Base-by-base conservation (phyloP, 2,113 vertebrate species). In the Melanerpes formicivorus region DNA sequence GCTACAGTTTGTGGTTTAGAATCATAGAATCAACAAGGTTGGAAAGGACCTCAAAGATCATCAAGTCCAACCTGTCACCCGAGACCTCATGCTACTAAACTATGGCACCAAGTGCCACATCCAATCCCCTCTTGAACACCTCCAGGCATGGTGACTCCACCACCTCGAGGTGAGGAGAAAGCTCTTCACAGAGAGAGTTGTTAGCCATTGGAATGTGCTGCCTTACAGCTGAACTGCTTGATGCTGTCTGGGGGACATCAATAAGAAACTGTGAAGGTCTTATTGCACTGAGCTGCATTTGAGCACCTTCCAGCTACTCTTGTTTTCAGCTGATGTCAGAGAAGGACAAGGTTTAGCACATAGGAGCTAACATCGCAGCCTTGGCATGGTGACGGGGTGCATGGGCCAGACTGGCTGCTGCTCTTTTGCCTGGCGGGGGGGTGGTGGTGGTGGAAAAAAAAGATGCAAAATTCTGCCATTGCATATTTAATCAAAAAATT, bases 221-320 rank as follows among this genome's bases (percentile, higher is more conserved):
- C 34, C 34, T 34, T 34, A 34, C 34, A 34, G 34, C 34, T 34
- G 34, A 34, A 34, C 34, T 34, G 34, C 54, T 88, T 86, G 82
- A 50, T 85, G 46, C 30, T 3, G 11, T n/a, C 54, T 75, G 76
- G 46, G 76, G 18, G 7, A 44, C 82, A 69, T 87, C 62, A 58
- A 6, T 74, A 74, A 94, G 73, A 82, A 80, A 62, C 83, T 74
- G 60, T 69, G 78, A 60, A 50, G 34, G 22, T 89, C 58, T 80
- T 93, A 42, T 64, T 91, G 92, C 62, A 69, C 54, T 75, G 40
- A 90, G 69, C 69, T 91, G 50, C 37, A 46, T 80, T 96, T 93
- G 89, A 80, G 52, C 52, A 18, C 81, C 69, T 84, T 93, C 95
- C 66, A 91, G 85, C 60, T 91, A 80, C 58, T 89, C 54, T 78